Base-by-base conservation (phyloP, 2,888 invertebrate genomes). In the Tanypteryx hageni region DNA sequence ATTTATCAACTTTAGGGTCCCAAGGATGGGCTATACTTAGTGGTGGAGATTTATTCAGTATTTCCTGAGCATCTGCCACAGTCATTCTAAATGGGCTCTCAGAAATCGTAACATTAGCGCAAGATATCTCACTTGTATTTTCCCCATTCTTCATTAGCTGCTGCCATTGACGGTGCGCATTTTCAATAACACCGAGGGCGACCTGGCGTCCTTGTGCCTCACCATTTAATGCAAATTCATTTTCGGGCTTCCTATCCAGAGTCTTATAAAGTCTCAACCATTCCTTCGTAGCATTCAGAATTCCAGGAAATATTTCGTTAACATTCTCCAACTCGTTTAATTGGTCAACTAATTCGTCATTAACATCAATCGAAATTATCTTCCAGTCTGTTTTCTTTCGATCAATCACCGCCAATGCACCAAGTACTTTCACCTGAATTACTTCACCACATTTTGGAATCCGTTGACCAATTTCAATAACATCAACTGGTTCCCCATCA, bases 331-430 rank as follows among this genome's bases (percentile, higher is more conserved):
- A 95, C 95, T 95, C 96, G 94, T 96, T 96, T 58, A 96, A 93
- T 93, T 96, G 94, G 10, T 94, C 94, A 27, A 96, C 96, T 93
- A 96, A 93, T 5, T 96, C 96, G 94, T 96, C 96, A 91, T 94
- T 95, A 0, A 96, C 95, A 94, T 96, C 96, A 94, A 97, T 96
- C 81, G 95, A 96, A 44, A 96, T 95, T 68, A 97, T 93, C 94
- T 96, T 96, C 96, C 96, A 97, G 94, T 97, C 96, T 22, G 96
- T 97, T 94, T 97, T 96, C 92, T 96, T 96, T 95, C 97, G 96
- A 94, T 96, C 96, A 94, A 96, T 95, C 92, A 96, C 94, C 81
- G 96, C 96, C 94, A 97, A 94, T n/a, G 95, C 95, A 31, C 96
- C 96, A 61, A 97, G 94, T 31, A 96, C 94, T 94, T 96, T 96